A percentile compares a stretch with the other conserved stretches of the same genome.
Evolutionary conservation across 2,888 invertebrate species (phyloP).

Genomic region (Dryococelus australis): DNA sequence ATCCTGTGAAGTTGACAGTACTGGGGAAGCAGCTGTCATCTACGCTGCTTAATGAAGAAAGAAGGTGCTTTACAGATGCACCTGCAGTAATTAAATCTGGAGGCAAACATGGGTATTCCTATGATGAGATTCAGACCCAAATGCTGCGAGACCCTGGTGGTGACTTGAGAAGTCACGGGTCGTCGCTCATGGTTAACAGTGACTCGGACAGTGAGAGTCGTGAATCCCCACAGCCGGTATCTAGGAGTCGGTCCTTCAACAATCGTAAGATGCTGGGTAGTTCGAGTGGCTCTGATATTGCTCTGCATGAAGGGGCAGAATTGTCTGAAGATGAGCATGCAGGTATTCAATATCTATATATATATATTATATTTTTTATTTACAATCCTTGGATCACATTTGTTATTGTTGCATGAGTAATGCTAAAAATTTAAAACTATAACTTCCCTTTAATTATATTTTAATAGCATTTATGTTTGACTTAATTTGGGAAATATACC

Average conservation of each 20-base stretch:
- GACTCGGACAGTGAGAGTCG: slow-evolving; percentile 60
- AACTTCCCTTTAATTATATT: no score
- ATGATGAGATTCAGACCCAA: slow-evolving; percentile 24
- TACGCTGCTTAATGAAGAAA: slow-evolving; percentile 33
- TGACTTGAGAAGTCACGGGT: neutral
- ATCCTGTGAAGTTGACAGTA: slow-evolving; percentile 24
- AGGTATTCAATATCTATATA: slow-evolving; percentile 59
- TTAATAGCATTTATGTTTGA: no score
- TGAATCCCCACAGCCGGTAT: slow-evolving; percentile 35
- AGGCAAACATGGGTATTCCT: neutral
- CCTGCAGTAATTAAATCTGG: neutral
- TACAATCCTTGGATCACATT: neutral
- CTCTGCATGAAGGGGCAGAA: slow-evolving; percentile 70
- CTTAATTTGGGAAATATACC: no score
- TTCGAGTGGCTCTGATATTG: slow-evolving; percentile 70
- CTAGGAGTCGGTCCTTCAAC: slow-evolving; percentile 46
- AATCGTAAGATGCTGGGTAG: slow-evolving; percentile 65
- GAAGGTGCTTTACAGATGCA: slow-evolving; percentile 26
- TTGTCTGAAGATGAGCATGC: slow-evolving; percentile 68
- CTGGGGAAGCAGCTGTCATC: slow-evolving; percentile 29
- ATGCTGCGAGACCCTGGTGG: neutral
- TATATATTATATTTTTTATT: neutral
- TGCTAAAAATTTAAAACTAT: slow-evolving; percentile 32
- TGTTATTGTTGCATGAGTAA: slow-evolving; percentile 6
- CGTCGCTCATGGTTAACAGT: slow-evolving; percentile 53